Percentiles rank a stretch among this genome's conserved stretches.
Conservation (phyloP, 2,113 vertebrate species). For the Myrmecobius fasciatus region DNA sequence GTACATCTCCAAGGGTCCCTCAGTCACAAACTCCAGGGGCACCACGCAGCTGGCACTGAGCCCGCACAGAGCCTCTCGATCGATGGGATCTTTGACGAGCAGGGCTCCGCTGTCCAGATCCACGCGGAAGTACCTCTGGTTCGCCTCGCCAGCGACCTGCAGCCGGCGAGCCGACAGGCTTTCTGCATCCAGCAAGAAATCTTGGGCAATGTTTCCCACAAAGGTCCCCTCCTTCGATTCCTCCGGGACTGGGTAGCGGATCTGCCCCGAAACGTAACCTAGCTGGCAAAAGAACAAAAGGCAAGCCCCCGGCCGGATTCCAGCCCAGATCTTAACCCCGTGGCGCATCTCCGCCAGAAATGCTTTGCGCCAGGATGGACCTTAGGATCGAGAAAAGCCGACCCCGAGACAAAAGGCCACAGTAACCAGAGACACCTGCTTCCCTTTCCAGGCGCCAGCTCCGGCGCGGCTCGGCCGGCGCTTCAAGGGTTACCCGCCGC, state of each 20-base stretch:
- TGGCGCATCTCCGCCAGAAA: constrained; percentile 71
- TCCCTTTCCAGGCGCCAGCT: constrained; percentile 73
- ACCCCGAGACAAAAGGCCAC: constrained; percentile 73
- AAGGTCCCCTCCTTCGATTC: constrained; percentile 82
- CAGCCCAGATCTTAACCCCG: constrained; percentile 76
- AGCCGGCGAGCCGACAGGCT: constrained; percentile 79
- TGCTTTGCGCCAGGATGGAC: constrained; percentile 63
- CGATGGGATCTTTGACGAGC: constrained; percentile 79
- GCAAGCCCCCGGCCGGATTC: constrained; percentile 71
- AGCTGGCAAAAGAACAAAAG: constrained; percentile 81
- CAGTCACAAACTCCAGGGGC: constrained; percentile 79
- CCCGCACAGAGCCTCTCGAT: constrained; percentile 81
- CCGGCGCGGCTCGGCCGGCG: constrained; percentile 71
- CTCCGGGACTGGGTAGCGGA: constrained; percentile 81
- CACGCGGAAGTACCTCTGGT: constrained; percentile 79
- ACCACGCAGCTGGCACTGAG: constrained; percentile 77
- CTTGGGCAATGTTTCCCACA: constrained; percentile 82
- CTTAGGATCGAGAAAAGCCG: constrained; percentile 59
- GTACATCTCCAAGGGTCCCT: constrained; percentile 80
- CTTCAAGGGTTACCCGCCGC: constrained; percentile 79
- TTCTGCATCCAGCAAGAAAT: constrained; percentile 78
- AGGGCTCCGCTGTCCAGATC: constrained; percentile 80
- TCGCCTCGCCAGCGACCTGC: constrained; percentile 79
- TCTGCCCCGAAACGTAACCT: constrained; percentile 80
- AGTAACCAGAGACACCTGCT: constrained; percentile 75